Conservation (phyloP, 2,113 vertebrate genomes). For the Menura novaehollandiae region DNA sequence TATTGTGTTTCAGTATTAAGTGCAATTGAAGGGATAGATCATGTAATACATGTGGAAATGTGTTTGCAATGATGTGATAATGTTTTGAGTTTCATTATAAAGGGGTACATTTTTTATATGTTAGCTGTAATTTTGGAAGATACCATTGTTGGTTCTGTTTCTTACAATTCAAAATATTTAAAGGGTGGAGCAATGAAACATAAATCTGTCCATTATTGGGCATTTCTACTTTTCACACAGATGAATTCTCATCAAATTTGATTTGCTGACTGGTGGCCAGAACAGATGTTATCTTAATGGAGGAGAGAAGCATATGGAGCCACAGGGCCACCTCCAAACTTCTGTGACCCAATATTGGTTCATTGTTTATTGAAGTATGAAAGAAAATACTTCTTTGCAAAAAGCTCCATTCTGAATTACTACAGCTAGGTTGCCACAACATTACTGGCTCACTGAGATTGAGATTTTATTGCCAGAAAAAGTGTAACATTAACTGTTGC, state of each 20-base stretch:
- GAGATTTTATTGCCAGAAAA: neutral
- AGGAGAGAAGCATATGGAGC: constrained; percentile 49
- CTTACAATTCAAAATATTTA: constrained; percentile 46
- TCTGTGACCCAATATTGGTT: constrained; percentile 5
- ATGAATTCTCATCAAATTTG: constrained; percentile 68
- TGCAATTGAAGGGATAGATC: neutral
- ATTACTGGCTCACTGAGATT: neutral
- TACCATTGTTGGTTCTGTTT: neutral
- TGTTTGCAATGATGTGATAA: neutral
- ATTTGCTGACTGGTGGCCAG: constrained; percentile 69
- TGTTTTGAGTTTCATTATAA: neutral
- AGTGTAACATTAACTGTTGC: neutral
- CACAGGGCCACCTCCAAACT: constrained; percentile 56
- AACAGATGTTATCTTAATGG: constrained; percentile 72
- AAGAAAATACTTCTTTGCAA: neutral
- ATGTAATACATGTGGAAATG: neutral
- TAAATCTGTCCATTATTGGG: constrained; percentile 54
- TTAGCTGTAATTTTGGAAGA: neutral
- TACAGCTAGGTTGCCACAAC: neutral
- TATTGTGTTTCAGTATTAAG: neutral
- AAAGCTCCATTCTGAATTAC: neutral
- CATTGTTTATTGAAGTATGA: neutral
- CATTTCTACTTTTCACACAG: constrained; percentile 59
- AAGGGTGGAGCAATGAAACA: neutral
- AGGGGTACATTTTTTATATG: neutral